These are phyloP conservation scores for Physeter macrocephalus DNA, from an alignment of 2,113 vertebrate species.

Conservation along the genomic window DNA sequence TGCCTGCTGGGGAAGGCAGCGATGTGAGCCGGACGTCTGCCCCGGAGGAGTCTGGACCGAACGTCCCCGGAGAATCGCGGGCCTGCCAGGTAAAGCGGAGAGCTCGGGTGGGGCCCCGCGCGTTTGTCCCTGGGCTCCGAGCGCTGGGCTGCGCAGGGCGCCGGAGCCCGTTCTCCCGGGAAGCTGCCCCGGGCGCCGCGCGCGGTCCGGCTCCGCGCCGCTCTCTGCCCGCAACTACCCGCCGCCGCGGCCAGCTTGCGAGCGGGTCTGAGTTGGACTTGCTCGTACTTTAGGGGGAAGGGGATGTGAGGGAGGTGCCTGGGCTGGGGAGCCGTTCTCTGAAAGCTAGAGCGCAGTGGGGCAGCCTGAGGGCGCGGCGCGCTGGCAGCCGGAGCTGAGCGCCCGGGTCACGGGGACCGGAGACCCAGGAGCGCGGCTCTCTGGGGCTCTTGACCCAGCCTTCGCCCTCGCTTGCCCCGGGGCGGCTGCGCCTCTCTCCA, in stretches of 20 bases:
- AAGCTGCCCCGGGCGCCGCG: neutral
- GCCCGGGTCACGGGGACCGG: accelerated
- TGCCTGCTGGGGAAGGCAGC: neutral
- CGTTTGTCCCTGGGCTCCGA: neutral
- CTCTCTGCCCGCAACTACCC: neutral
- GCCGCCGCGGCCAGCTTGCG: neutral
- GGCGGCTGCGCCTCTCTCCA: neutral
- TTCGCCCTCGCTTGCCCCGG: neutral
- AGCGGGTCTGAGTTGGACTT: conserved; percentile 14
- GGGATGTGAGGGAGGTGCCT: neutral
- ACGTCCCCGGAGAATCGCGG: conserved; percentile 21
- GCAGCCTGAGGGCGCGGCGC: neutral
- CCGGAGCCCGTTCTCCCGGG: neutral
- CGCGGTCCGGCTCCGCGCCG: neutral
- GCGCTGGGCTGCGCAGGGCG: neutral
- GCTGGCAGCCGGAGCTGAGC: neutral
- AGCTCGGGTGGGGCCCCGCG: neutral
- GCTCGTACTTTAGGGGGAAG: neutral
- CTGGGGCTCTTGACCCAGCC: neutral
- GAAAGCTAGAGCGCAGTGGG: neutral
- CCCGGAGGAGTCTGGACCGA: neutral
- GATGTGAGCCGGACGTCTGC: conserved; percentile 62
- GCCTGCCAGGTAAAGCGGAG: conserved; percentile 49
- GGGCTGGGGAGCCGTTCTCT: neutral
- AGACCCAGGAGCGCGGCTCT: neutral